Evolutionary conservation across 37 sponge, comb jelly and placozoan species (phyloP), one percentile per base, ranked within the genome.

Genomic region (Hexactinellida sp.): DNA sequence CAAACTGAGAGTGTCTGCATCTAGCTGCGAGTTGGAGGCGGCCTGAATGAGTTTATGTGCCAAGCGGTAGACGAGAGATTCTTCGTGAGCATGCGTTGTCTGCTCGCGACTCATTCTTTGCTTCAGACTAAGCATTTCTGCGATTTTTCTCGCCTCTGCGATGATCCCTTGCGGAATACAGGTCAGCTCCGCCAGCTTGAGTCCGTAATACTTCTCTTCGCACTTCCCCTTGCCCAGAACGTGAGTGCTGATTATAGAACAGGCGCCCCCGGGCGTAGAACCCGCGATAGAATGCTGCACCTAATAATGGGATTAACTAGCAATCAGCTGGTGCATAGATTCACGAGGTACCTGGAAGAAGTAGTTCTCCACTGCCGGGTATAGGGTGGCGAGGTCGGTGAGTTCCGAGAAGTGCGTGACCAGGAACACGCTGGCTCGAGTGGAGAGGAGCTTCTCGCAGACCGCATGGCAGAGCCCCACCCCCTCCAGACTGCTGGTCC

Each of bases 401-500:
- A 95, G 83, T 55, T 94, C 94, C 85, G 91, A 83, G 84, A 91
- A 96, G 83, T 98, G 99, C 13, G 96, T 95, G 37, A 92, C 92
- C 63, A 94, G 89, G 82, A 95, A 94, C 16, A 55, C 82, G 86
- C 88, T 36, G 54, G 89, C 92, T 55, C 89, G 85, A 10, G 76
- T 89, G 21, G 83, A 37, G 21, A 99, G 84, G 0, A 99, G 86
- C 32, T 93, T 86, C 86, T 99, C 96, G 86, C 93, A 94, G 36
- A 99, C 91, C 24, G 96, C 96, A 86, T 90, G 89, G 55, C 99
- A 99, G 0, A 99, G 82, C 24, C 96, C 99, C 32, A 94, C 91
- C 19, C 99, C 99, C 84, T 99, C 99, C 82, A 96, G 97, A 54
- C 90, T 88, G 51, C 95, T 93, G 5, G 99, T 99, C 0, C 99